Evolutionary conservation across 2,113 vertebrate species (phyloP), one percentile per base, ranked within the genome.

Genomic region (Oplegnathus fasciatus): DNA sequence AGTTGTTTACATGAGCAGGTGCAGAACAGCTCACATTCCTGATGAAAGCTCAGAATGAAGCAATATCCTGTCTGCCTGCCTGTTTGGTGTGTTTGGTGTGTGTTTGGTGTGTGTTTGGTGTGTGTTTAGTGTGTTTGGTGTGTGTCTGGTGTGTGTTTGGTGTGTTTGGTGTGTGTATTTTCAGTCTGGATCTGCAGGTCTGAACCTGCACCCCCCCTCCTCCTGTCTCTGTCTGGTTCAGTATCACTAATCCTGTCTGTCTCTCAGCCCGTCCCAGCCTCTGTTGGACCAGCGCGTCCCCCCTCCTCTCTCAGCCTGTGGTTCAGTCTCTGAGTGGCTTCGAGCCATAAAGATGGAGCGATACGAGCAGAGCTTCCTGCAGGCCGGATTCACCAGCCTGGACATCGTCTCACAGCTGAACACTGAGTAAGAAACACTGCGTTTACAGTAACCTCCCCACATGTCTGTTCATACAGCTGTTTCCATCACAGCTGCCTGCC

Each of bases 301-400:
- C 0, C 93, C 94, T 0, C 78, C 91, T 0, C 93, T 93, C 0
- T 94, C 93, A 0, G 83, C 93, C 50, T 94, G 94, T 22, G 86
- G 81, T 0, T 95, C 95, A 0, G 93, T 96, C 9, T 88, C 86
- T 0, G 94, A 95, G 78, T 96, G 95, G 95, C 94, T 96, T 0
- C 77, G 89, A 4, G 91, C 92, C 46, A 92, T 95, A 20, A 96
- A 95, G 91, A 96, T 96, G 95, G 94, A 94, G 76, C 89, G 95
- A 0, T 96, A 96, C 24, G 93, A 95, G 90, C 91, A 89, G 34
- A 91, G 82, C 83, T 95, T 96, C 87, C 58, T 94, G 20, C 94
- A 94, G 90, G 91, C 89, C 1, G 95, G 95, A 0, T 89, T 96
- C 92, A 93, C 76, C 74, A 91, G 90, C 80, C 87, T 95, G 78